A percentile compares a stretch with the other conserved stretches of the same genome.
Evolutionary conservation across 2,888 invertebrate species (phyloP).

Genomic region (Leucophora obtusa): DNA sequence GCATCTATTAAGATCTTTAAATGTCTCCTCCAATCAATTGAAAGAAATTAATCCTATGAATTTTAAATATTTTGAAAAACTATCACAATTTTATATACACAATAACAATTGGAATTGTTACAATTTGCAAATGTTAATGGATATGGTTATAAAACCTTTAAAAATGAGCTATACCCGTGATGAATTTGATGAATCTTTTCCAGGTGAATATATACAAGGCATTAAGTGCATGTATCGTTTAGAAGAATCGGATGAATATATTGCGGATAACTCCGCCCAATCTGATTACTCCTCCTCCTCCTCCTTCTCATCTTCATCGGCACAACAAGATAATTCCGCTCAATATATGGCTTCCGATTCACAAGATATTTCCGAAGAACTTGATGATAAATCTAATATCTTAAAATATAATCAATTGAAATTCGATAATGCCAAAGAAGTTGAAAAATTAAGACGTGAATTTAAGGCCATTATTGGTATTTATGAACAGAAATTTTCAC

Average conservation of each 20-base stretch:
- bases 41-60: constrained; percentile 70
- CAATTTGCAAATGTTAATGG: constrained; percentile 71
- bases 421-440: constrained; percentile 58
- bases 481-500: constrained; percentile 72
- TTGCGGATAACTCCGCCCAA: constrained; percentile 30
- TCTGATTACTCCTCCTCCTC: neutral
- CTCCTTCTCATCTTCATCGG: too few species aligned
- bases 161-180: constrained; percentile 70
- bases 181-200: constrained; percentile 67
- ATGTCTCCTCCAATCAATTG: constrained; percentile 73
- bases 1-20: constrained; percentile 69
- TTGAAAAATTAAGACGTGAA: constrained; percentile 69
- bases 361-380: neutral
- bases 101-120: constrained; percentile 75
- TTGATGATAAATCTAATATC: neutral
- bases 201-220: constrained; percentile 72
- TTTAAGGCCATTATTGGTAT: constrained; percentile 71
- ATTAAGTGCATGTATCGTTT: constrained; percentile 75
- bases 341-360: neutral
- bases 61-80: constrained; percentile 68
- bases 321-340: neutral
- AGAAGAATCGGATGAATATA: constrained; percentile 59
- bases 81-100: constrained; percentile 73
- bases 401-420: constrained; percentile 23
- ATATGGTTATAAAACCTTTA: constrained; percentile 69